These are phyloP conservation scores for Taenaris catops DNA, from an alignment of 2,888 invertebrate species.

Conservation along the genomic window DNA sequence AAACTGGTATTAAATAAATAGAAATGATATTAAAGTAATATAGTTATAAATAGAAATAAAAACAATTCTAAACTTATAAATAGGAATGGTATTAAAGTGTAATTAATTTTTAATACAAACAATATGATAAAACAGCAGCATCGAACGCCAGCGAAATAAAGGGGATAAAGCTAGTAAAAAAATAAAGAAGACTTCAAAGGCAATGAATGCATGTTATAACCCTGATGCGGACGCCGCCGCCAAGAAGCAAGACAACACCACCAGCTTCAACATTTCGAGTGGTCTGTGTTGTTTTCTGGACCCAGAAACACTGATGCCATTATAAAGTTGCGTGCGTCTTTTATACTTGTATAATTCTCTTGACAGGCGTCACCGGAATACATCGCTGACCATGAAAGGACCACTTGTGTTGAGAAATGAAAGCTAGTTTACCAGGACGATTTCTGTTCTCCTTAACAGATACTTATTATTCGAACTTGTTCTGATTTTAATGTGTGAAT, in stretches of 20 bases:
- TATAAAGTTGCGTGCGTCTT: constrained; percentile 33
- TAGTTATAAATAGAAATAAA: no score
- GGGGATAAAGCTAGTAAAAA: no score
- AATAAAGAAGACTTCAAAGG: no score
- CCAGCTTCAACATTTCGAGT: constrained; percentile 73
- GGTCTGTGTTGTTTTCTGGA: constrained; percentile 63
- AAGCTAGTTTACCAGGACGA: constrained; percentile 29
- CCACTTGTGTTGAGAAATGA: constrained; percentile 49
- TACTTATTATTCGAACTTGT: constrained; percentile 9
- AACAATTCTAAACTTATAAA: no score
- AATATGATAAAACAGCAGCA: no score
- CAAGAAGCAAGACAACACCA: constrained; percentile 82
- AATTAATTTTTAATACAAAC: no score
- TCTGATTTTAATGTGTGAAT: constrained; percentile 15
- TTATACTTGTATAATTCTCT: constrained; percentile 44
- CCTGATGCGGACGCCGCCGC: constrained; percentile 72
- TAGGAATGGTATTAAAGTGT: no score
- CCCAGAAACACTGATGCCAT: constrained; percentile 55
- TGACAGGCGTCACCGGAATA: constrained; percentile 47
- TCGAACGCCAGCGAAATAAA: no score
- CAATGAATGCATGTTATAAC: no score
- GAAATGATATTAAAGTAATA: no score
- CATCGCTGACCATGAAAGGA: constrained; percentile 49
- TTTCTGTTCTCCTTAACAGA: constrained; percentile 26
- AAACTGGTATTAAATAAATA: no score